Conservation (phyloP, 2,888 invertebrate species). For the Drosophila kokeensis region DNA sequence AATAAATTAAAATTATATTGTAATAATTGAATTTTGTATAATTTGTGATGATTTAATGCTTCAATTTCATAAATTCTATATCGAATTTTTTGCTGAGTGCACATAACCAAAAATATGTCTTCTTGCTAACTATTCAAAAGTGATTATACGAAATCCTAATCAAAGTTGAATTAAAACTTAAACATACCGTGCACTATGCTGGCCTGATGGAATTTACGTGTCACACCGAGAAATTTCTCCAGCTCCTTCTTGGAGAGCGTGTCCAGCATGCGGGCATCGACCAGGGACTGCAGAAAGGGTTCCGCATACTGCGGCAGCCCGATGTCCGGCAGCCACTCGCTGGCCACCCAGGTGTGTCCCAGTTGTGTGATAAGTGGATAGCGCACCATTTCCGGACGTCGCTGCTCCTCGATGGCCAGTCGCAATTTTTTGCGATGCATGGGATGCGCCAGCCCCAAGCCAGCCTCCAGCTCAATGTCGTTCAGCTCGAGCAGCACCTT, state of each 20-base stretch:
- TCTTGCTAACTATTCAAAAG: background rate
- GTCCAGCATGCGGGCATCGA: conserved; percentile 97
- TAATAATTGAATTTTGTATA: too few relatives aligned
- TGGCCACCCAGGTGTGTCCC: conserved; percentile 96
- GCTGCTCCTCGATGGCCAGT: conserved; percentile 96
- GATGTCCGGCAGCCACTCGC: conserved; percentile 96
- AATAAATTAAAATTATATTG: too few relatives aligned
- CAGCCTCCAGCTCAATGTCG: conserved; percentile 95
- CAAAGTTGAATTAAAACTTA: background rate
- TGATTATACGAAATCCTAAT: background rate
- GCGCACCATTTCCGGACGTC: conserved; percentile 93
- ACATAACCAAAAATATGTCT: background rate
- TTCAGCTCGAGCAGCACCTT: conserved; percentile 97
- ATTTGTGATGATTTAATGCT: background rate
- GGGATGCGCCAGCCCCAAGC: conserved; percentile 95
- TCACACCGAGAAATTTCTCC: conserved; percentile 96
- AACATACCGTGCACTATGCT: conserved; percentile 93
- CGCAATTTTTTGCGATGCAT: conserved; percentile 97
- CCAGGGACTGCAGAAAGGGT: conserved; percentile 94
- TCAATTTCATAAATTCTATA: too few relatives aligned
- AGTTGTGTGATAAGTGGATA: conserved; percentile 95
- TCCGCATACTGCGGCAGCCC: conserved; percentile 96
- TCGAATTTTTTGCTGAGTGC: too few relatives aligned
- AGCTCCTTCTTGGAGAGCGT: conserved; percentile 96
- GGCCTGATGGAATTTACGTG: conserved; percentile 97